phyloP scores from a whole-genome alignment of 92 coral and sea anemone genomes.

The Galaxea fascicularis region DNA sequence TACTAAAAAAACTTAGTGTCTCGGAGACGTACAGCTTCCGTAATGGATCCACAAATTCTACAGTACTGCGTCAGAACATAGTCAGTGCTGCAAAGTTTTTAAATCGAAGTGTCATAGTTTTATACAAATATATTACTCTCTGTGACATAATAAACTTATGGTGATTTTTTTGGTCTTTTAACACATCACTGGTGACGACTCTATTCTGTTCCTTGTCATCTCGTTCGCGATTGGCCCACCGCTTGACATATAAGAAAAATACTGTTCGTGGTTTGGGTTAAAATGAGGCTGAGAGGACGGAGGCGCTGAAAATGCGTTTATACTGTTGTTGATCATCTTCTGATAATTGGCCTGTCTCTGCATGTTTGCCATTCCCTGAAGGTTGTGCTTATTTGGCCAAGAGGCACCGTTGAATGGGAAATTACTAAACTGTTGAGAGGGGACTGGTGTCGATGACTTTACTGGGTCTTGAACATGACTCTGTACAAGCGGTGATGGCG shows the following conservation, averaged over 20 bases:
- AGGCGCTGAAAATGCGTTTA: constrained; percentile 24
- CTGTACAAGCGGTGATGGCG: constrained; percentile 68
- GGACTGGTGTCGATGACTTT: background rate
- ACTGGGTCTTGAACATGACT: constrained; percentile 12
- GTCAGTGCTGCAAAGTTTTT: too few relatives aligned
- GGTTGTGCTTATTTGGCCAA: constrained; percentile 37
- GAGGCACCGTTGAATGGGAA: constrained; percentile 7
- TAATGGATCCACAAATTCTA: too few relatives aligned
- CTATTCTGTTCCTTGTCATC: constrained; percentile 27
- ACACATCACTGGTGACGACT: constrained; percentile 38
- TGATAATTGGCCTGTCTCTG: constrained; percentile 46
- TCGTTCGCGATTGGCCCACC: constrained; percentile 23
- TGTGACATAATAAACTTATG: too few relatives aligned
- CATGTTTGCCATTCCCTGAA: constrained; percentile 34
- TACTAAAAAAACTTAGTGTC: too few relatives aligned
- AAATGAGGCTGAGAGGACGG: constrained; percentile 25
- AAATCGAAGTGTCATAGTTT: too few relatives aligned
- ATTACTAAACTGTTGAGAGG: constrained; percentile 36
- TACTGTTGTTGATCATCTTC: constrained; percentile 27
- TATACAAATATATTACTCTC: too few relatives aligned
- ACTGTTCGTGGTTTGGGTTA: constrained; percentile 33
- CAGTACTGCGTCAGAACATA: too few relatives aligned
- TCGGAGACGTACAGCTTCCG: too few relatives aligned
- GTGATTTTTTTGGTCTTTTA: background rate
- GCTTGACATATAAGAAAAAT: constrained; percentile 37